phyloP scores from a whole-genome alignment of 2,113 vertebrate genomes.

The Typhlomys cinereus region DNA sequence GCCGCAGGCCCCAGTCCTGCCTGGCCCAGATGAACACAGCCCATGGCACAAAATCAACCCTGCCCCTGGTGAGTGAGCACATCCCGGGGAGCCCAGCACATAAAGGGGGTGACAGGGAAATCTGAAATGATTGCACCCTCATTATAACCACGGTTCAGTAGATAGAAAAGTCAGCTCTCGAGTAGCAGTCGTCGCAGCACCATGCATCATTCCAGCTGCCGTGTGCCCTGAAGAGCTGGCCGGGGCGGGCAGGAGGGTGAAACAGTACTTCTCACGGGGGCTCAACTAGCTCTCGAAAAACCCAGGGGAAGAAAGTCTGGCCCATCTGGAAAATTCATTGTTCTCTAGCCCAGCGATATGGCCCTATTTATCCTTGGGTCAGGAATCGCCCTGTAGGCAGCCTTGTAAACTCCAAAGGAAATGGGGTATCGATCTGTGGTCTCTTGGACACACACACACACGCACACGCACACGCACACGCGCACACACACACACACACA shows the following conservation, averaged over 20 bases:
- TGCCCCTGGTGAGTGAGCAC: neutral
- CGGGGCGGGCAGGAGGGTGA: neutral
- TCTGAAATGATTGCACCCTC: neutral
- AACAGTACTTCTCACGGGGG: neutral
- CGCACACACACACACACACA: neutral
- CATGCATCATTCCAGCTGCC: neutral
- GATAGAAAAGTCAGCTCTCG: neutral
- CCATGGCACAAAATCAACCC: neutral
- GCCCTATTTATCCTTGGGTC: constrained; percentile 60
- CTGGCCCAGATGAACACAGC: neutral
- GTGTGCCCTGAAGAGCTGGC: neutral
- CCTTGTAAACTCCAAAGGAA: constrained; percentile 70
- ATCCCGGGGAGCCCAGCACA: neutral
- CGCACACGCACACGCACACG: neutral
- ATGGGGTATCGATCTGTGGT: constrained; percentile 71
- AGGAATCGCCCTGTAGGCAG: constrained; percentile 66
- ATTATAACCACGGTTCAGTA: neutral
- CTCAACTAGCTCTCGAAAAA: neutral
- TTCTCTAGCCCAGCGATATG: neutral
- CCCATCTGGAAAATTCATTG: constrained; percentile 64
- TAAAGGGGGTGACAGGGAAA: neutral
- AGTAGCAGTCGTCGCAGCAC: neutral
- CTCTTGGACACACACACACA: neutral
- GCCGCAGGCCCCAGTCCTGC: neutral
- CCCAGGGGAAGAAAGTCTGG: neutral